Evolutionary conservation across 2,113 vertebrate genomes (phyloP), one percentile per base, ranked within the genome.

Genomic region (Mugil cephalus): DNA sequence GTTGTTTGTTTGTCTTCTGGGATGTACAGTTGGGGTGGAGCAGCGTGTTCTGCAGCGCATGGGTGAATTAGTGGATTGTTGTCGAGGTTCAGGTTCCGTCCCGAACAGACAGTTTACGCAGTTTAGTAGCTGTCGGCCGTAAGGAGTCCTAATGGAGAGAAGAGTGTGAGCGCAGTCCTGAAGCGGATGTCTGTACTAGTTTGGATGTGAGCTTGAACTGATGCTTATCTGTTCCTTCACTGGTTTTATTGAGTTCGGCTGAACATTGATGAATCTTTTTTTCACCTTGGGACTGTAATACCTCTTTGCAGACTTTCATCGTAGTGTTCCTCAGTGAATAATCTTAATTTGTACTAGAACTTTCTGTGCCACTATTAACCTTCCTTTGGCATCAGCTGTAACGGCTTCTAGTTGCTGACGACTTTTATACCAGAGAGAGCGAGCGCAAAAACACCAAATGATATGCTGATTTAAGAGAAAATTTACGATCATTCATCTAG

Each of bases 1-100:
- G 45, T 52, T 64, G 69, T 77, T 76, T 83, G 73, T 76, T 85
- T 85, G 42, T 63, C 55, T 74, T 86, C 77, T 87, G 74, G 74
- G 80, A 63, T 73, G 76, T 72, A 6, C 13, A 58, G 50, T 69
- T n/a, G n/a, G 71, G 80, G 82, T 83, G 73, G 84, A 84, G 82
- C 76, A 46, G 71, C 11, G 9, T 17, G 43, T 55, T 66, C 34
- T 8, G n/a, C 70, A 39, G 58, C 6, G 4, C 42, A 53, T 1
- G 4, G 35, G 17, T 13, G 45, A 42, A 54, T 24, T 43, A 40
- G 70, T 40, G 45, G 70, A 65, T 84, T 83, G 52, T 60, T 69
- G 8, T 65, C 4, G 5, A 35, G 52, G 63, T 68, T 87, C 45
- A 80, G 58, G 52, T 70, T 60, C 52, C 40, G 71, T 67, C 77